phyloP scores from a whole-genome alignment of 2,113 vertebrate genomes.

The Podarcis cretensis region DNA sequence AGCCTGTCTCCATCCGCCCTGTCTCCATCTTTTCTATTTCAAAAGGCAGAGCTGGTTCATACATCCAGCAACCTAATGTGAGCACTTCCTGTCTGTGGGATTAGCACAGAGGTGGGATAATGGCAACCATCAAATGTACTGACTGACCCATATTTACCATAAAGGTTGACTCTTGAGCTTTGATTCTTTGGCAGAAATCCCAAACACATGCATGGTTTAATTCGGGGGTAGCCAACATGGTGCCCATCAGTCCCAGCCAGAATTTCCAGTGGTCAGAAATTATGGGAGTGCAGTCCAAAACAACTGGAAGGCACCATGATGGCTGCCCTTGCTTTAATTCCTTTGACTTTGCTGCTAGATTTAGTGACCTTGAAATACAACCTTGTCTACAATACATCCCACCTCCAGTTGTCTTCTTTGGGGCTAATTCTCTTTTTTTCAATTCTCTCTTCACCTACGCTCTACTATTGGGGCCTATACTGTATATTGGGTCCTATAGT shows the following conservation, averaged over 20 bases:
- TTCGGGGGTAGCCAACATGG: too few species aligned
- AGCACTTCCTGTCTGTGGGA: background rate
- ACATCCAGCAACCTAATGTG: background rate
- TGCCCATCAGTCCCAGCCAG: too few species aligned
- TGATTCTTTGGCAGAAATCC: background rate
- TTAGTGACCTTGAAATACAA: background rate
- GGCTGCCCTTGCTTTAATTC: too few species aligned
- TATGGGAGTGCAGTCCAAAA: too few species aligned
- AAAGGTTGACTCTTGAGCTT: background rate
- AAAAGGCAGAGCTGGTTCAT: background rate
- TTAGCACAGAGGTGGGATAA: too few species aligned
- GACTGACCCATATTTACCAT: background rate
- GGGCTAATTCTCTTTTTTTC: background rate
- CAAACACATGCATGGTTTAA: too few species aligned
- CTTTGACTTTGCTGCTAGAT: background rate
- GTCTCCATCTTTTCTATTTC: background rate
- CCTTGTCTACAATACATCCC: too few species aligned
- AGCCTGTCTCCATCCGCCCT: background rate
- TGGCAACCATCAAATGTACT: too few species aligned
- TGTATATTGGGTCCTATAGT: background rate
- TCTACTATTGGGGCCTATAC: background rate
- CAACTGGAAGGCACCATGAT: too few species aligned
- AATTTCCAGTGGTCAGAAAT: too few species aligned
- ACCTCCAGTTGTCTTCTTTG: background rate
- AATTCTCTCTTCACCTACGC: background rate